Evolutionary conservation across 2,888 invertebrate species (phyloP), one percentile per base, ranked within the genome.

Genomic region (Cataglyphis altisquamis): DNA sequence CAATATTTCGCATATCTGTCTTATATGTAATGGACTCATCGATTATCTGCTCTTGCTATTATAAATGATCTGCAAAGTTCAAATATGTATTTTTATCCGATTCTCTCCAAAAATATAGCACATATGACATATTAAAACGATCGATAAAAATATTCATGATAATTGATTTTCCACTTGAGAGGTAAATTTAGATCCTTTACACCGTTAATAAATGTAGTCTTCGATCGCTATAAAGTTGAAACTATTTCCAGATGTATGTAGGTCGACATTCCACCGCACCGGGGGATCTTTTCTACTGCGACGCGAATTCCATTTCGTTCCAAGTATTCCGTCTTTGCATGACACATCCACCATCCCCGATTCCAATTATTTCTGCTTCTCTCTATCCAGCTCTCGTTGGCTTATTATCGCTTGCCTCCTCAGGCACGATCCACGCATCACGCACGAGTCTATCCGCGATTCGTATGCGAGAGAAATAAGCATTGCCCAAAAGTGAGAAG

Each of bases 381-480:
- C 21, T 45, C 45, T 32, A 39, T 1, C 41, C 48, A 12, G n/a
- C 21, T 32, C 21, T 32, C 36, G 41, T 57, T 60, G 32, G 45
- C 73, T 80, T 80, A 72, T 80, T 73, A 80, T 48, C 73, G 73
- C 36, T 73, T 8, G 21, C 6, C 8, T n/a, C 21, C 18, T 70
- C 32, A 18, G 39, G 32, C 55, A 41, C 55, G 55, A 55, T 29
- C 39, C 68, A 68, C 77, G 77, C 39, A 55, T 77, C 68, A 68
- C 68, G 70, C 77, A 41, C 29, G 75, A 67, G 25, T 77, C 52
- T n/a, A 67, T 67, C 18, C 41, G 73, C 73, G 36, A 72, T 78
- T 78, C 78, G 57, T 45, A 80, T 80, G 74, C 73, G 78, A 39
- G 60, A 36, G 78, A 68, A 48, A 80, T 80, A 80, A 72, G 78